phyloP scores from a whole-genome alignment of 2,113 vertebrate species.

The Puntigrus tetrazona region DNA sequence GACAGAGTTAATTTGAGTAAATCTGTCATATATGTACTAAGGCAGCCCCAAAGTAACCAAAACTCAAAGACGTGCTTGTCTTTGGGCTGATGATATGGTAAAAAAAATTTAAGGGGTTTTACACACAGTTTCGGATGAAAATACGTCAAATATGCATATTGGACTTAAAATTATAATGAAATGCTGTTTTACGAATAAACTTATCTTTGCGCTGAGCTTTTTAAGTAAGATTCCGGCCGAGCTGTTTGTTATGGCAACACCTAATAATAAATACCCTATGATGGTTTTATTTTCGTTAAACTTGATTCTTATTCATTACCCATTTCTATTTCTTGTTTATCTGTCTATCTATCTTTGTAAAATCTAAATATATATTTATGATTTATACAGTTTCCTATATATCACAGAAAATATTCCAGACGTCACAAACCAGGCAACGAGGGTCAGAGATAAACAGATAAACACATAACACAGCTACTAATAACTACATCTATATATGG shows the following conservation, averaged over 20 bases:
- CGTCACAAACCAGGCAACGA: slow-evolving; percentile 69
- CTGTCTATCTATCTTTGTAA: slow-evolving; percentile 67
- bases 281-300: slow-evolving; percentile 9
- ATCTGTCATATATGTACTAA: background rate
- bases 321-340: slow-evolving; percentile 57
- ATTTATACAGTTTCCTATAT: slow-evolving; percentile 72
- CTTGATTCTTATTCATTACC: slow-evolving; percentile 27
- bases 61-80: background rate
- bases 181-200: background rate
- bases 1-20: background rate
- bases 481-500: slow-evolving; percentile 70
- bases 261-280: slow-evolving; percentile 36
- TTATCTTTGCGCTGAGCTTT: background rate
- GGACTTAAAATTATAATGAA: background rate
- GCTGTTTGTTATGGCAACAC: background rate
- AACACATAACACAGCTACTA: slow-evolving; percentile 73
- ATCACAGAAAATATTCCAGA: slow-evolving; percentile 70
- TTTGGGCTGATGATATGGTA: slow-evolving; percentile 15
- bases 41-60: background rate
- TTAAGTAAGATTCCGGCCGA: background rate
- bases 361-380: slow-evolving; percentile 69
- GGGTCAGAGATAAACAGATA: slow-evolving; percentile 64
- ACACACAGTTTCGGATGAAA: background rate
- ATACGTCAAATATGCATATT: background rate
- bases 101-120: background rate